Evolutionary conservation across 92 coral and sea anemone genomes (phyloP).

Genomic region (Phenganax subtilis): DNA sequence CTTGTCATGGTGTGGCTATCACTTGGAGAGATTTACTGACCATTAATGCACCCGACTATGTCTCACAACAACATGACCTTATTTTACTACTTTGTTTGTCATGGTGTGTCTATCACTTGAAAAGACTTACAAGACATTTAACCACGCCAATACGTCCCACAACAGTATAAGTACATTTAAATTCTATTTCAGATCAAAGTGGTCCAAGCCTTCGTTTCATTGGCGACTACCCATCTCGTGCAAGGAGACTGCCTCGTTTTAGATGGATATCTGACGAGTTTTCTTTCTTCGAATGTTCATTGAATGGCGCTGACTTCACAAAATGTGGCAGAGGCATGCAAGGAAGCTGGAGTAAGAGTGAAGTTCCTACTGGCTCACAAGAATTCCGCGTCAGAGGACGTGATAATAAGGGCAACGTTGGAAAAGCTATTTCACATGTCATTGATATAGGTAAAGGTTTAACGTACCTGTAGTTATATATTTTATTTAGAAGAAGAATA

Average conservation of each 20-base stretch:
- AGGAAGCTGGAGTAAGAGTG: neutral
- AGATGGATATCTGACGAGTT: constrained; percentile 30
- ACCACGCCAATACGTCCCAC: neutral
- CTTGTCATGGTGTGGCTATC: too few species aligned
- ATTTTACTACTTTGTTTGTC: too few species aligned
- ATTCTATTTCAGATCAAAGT: constrained; percentile 20
- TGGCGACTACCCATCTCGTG: neutral
- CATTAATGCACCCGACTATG: too few species aligned
- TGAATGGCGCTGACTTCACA: neutral
- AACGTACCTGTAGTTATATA: neutral
- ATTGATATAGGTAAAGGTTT: constrained; percentile 15
- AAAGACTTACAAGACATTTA: neutral
- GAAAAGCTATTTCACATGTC: constrained; percentile 5
- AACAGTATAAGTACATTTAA: neutral
- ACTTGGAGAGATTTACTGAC: too few species aligned
- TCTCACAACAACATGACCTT: too few species aligned
- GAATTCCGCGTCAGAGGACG: constrained; percentile 23
- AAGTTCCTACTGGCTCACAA: constrained; percentile 16
- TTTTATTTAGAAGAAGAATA: neutral
- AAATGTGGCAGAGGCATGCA: constrained; percentile 8
- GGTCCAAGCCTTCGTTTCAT: constrained; percentile 24
- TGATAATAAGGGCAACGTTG: constrained; percentile 24
- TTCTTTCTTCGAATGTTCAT: constrained; percentile 24
- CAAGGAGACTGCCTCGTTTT: constrained; percentile 16
- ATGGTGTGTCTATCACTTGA: too few species aligned